Percentiles rank a stretch among this genome's conserved stretches.
Evolutionary conservation across 2,888 invertebrate genomes (phyloP).

Genomic region (Agonopterix heracliana): DNA sequence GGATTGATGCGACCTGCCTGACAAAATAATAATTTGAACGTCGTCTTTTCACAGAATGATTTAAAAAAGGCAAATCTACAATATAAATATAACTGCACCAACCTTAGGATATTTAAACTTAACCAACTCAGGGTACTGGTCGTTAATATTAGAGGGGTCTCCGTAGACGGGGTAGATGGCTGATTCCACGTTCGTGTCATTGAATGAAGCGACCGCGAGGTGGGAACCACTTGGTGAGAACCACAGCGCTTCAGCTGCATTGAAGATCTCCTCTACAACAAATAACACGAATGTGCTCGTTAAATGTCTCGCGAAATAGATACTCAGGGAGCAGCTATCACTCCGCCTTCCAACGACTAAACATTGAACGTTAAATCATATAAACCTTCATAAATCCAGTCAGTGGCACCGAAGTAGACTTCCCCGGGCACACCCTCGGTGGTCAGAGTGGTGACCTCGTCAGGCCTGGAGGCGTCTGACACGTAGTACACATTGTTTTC

Average conservation of each 20-base stretch:
- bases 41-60: background rate
- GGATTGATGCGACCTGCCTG: constrained; percentile 86
- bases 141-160: constrained; percentile 65
- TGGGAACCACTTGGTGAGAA: constrained; percentile 82
- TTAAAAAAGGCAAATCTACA: background rate
- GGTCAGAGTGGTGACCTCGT: constrained; percentile 68
- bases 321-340: background rate
- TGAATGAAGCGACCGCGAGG: constrained; percentile 83
- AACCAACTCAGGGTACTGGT: constrained; percentile 81
- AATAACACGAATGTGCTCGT: background rate
- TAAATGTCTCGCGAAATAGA: background rate
- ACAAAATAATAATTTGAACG: constrained; percentile 23
- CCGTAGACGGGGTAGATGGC: constrained; percentile 82
- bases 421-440: constrained; percentile 77
- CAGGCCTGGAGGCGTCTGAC: constrained; percentile 40
- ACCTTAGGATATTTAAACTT: constrained; percentile 88
- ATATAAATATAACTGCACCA: constrained; percentile 19
- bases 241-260: constrained; percentile 84
- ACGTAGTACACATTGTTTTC: constrained; percentile 83
- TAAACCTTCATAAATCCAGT: constrained; percentile 95
- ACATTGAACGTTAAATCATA: background rate
- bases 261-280: constrained; percentile 85
- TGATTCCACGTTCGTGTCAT: constrained; percentile 81
- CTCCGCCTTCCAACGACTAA: background rate
- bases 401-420: constrained; percentile 89